Evolutionary conservation across 2,888 invertebrate species (phyloP), one percentile per base, ranked within the genome.

Genomic region (Hydroisotoma schaefferi): DNA sequence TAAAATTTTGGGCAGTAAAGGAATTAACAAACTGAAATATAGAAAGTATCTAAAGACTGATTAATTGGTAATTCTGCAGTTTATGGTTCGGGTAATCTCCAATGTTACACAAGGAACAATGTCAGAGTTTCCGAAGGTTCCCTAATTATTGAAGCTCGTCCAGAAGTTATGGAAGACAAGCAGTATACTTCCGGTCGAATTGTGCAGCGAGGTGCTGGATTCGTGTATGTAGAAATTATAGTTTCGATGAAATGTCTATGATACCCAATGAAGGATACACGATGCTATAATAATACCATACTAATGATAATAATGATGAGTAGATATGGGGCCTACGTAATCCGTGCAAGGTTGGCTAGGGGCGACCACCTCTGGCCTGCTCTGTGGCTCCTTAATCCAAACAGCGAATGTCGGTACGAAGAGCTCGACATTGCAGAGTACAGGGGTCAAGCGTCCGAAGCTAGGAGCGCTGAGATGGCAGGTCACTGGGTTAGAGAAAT

Each of bases 341-440:
- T 57, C 23, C 47, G 71, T 22, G 71, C 71, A 3, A 43, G 61
- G 18, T 25, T 71, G 5, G 59, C 71, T 3, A 54, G 62, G n/a
- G 71, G 71, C 6, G 68, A 71, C 33, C 68, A 70, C 53, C 37
- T 71, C 2, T 71, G 71, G 71, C 67, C 67, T 22, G 65, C 69
- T 1, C 43, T 69, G 15, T 67, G 69, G 59, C 53, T 65, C 1
- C 47, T 69, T 22, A 57, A 58, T 12, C 28, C 57, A 18, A 59
- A 62, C 43, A 64, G 55, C 44, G 46, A 60, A 4, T 71, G 71
- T 37, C 67, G 68, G 3, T 71, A 68, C 43, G 71, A 71, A 43
- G 71, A 71, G 55, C 68, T 71, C 29, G 71, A 71, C 55, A 70
- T 71, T 44, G 68, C 68, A 20, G 71, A 71, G 49, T 71, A 65